phyloP scores from a whole-genome alignment of 2,888 invertebrate species.

The Nemotelus nigrinus region DNA sequence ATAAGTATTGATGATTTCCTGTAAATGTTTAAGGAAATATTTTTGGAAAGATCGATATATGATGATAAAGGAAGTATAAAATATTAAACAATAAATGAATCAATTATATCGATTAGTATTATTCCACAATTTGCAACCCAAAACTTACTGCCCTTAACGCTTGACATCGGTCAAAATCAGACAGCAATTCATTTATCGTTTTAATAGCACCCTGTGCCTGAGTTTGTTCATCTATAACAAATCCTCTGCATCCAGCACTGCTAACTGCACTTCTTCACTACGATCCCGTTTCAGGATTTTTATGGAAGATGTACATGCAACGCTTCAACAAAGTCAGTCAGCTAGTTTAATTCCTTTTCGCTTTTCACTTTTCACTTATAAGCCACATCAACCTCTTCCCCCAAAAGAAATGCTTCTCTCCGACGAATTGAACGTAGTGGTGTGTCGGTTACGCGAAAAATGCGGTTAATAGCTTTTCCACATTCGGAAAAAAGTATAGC shows the following conservation, averaged over 20 bases:
- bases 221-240: not conserved
- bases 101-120: too few species aligned
- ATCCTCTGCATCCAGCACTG: not conserved
- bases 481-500: conserved; percentile 9
- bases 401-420: not conserved
- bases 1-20: not conserved
- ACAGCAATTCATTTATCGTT: too few species aligned
- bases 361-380: not conserved
- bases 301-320: conserved; percentile 35
- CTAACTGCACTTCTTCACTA: not conserved
- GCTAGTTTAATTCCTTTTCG: conserved; percentile 3
- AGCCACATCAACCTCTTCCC: not conserved
- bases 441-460: not conserved
- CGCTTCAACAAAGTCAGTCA: not conserved
- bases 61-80: too few species aligned
- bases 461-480: conserved; percentile 36
- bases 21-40: too few species aligned
- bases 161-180: too few species aligned
- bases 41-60: too few species aligned
- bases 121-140: too few species aligned
- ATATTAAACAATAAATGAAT: too few species aligned
- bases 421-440: not conserved
- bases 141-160: too few species aligned
- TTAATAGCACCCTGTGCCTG: too few species aligned
- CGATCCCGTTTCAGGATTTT: not conserved